Base-by-base conservation (phyloP, 1,140 invertebrate genomes). In the Saccostrea echinata region DNA sequence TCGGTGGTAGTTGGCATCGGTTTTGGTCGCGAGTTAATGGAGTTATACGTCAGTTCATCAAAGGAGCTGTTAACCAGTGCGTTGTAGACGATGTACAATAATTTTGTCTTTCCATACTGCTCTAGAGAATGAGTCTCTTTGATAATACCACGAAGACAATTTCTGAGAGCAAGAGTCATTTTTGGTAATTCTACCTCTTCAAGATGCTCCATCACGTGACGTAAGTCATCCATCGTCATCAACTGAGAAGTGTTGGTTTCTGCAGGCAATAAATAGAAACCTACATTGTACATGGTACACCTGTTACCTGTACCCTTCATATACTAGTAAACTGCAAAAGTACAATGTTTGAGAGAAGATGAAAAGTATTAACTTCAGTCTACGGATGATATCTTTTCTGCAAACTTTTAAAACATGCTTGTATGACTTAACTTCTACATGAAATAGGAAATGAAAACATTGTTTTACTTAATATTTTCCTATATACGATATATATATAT, bases 21-120 rank as follows among this genome's bases (percentile, higher is more conserved):
- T 76, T 76, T 76, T 16, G 64, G 64, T 27, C 30, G 11, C 68
- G 27, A 30, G 27, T 76, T 76, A 16, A 76, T 76, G 9, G 68
- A 27, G 33, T 30, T 12, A 30, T 76, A 76, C 68, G 68, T 76
- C 27, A 76, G 27, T 33, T 76, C 68, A 76, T 76, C 68, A 76
- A 30, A 76, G 2, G 68, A 27, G 16, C 27, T 76, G 68, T 76
- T 33, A 27, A 76, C 27, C 68, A 76, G 27, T 30, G 68, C 68
- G 24, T 33, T 76, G 68, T 76, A 76, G 24, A 76, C 68, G 3
- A 76, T 30, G 13, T 76, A 76, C 11, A 76, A 33, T 9, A 76
- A 33, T 30, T 76, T 76, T 16, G 27, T 30, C 11, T 76, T 27
- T 12, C 68, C 24, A 18, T 76, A 76, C 16, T 76, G 68, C 27